Conservation (phyloP, 2,888 invertebrate genomes). For the Polyommatus icarus region DNA sequence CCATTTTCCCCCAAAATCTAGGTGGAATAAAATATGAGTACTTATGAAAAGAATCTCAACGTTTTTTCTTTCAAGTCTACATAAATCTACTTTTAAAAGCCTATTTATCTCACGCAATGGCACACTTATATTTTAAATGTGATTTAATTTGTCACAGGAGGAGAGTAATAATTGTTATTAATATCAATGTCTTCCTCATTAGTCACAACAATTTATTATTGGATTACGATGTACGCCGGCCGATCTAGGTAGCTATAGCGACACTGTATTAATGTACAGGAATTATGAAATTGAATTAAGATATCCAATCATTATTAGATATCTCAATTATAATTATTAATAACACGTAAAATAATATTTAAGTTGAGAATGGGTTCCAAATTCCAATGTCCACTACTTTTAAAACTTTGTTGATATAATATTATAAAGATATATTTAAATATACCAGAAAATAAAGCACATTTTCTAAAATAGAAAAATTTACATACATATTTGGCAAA, state of each 20-base stretch:
- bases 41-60: constrained; percentile 10
- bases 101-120: constrained; percentile 4
- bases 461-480: no score
- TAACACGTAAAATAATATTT: no score
- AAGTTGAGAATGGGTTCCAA: no score
- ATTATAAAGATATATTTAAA: no score
- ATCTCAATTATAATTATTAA: no score
- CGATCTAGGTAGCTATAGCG: constrained; percentile 43
- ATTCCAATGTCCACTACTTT: no score
- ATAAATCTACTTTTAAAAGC: constrained; percentile 23
- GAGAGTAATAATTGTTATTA: constrained; percentile 26
- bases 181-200: constrained; percentile 30
- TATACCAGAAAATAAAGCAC: no score
- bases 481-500: no score
- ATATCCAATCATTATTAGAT: no score
- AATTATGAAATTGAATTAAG: not conserved
- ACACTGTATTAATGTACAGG: not conserved
- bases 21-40: constrained; percentile 17
- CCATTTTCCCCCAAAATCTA: not conserved
- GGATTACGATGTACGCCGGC: constrained; percentile 43
- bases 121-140: constrained; percentile 2
- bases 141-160: constrained; percentile 20
- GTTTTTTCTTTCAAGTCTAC: not conserved
- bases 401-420: no score
- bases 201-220: constrained; percentile 43